A percentile compares a stretch with the other conserved stretches of the same genome.
Conservation (phyloP, 2,113 vertebrate genomes). For the Corythornis vintsioides region DNA sequence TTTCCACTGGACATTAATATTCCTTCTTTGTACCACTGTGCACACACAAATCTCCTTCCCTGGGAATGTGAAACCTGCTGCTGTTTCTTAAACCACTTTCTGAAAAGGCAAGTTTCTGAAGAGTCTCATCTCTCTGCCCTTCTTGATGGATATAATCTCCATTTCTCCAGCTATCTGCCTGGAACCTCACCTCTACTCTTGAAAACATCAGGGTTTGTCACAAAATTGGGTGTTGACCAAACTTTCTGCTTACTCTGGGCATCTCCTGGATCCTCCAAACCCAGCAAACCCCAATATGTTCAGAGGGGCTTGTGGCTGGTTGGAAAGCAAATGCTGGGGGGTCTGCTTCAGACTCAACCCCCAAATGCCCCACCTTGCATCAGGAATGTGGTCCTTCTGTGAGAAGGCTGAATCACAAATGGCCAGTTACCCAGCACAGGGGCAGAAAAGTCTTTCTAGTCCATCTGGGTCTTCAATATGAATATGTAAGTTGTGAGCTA, state of each 20-base stretch:
- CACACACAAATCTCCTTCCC: neutral
- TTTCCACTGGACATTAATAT: conserved; percentile 43
- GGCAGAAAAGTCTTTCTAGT: neutral
- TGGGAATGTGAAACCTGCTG: neutral
- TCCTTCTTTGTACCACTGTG: neutral
- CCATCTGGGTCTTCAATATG: neutral
- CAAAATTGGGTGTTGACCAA: no score
- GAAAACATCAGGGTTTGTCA: no score
- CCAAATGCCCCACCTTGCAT: neutral
- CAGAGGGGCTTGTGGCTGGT: neutral
- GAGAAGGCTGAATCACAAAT: neutral
- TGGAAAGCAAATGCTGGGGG: neutral
- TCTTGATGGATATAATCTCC: no score
- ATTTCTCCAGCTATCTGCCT: no score
- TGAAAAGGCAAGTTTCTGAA: conserved; percentile 4
- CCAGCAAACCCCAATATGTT: rapidly evolving
- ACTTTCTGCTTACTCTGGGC: no score
- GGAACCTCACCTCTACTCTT: no score
- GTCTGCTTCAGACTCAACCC: neutral
- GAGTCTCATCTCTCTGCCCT: neutral
- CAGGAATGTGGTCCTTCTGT: neutral
- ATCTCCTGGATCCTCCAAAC: neutral
- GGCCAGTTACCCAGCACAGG: rapidly evolving
- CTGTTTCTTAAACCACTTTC: conserved; percentile 21
- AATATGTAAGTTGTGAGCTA: neutral